Conservation (phyloP, 2,797 vertebrate species). For the Leptodactylus fallax region DNA sequence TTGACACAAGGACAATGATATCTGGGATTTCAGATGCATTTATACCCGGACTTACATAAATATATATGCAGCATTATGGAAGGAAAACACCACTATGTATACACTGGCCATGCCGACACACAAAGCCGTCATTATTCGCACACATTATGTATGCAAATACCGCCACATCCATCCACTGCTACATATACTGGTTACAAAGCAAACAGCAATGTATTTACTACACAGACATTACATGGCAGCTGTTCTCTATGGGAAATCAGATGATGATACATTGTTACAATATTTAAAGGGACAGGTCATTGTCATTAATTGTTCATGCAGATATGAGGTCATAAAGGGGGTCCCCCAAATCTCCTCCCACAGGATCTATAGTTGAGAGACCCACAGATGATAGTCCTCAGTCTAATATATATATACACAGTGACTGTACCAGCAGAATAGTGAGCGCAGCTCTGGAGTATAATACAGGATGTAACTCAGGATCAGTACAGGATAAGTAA, state of each 20-base stretch:
- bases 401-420: no score
- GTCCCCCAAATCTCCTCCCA: no score
- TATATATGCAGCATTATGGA: constrained; percentile 43
- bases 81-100: constrained; percentile 6
- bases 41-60: constrained; percentile 37
- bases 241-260: not conserved
- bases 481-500: no score
- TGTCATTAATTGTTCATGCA: no score
- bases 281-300: not conserved
- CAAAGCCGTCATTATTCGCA: not conserved
- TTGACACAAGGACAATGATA: constrained; percentile 61
- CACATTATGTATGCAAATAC: constrained; percentile 21
- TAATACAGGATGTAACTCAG: no score
- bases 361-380: no score
- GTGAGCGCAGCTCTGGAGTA: no score
- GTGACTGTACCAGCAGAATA: no score
- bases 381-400: no score
- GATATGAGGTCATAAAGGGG: no score
- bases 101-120: constrained; percentile 4
- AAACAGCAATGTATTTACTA: not conserved
- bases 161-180: not conserved
- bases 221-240: not conserved
- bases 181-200: not conserved
- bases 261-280: not conserved
- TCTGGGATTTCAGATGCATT: constrained; percentile 33